phyloP scores from a whole-genome alignment of 2,888 invertebrate species.

The Dryomyza anilis region DNA sequence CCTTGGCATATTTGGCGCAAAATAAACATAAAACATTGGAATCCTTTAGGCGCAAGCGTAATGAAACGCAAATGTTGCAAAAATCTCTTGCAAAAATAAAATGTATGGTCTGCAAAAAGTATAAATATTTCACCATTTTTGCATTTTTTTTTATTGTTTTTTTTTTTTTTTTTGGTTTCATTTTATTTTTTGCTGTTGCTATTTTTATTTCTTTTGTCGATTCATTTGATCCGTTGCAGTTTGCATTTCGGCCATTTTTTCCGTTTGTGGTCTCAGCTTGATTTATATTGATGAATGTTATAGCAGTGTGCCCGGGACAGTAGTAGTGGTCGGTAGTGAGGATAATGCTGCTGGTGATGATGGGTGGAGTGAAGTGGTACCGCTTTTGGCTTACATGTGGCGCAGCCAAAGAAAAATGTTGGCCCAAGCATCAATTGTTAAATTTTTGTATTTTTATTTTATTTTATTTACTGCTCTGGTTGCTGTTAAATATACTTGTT shows the following conservation, averaged over 20 bases:
- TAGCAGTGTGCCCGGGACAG: slow-evolving; percentile 40
- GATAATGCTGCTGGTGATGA: too few species aligned
- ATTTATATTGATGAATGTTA: slow-evolving; percentile 59
- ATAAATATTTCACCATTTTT: neutral
- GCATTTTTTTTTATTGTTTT: slow-evolving; percentile 28
- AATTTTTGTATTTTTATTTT: slow-evolving; percentile 4
- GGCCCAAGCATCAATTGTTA: slow-evolving; percentile 6
- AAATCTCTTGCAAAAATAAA: slow-evolving; percentile 22
- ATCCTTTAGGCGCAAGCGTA: slow-evolving; percentile 55
- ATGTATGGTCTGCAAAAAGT: neutral
- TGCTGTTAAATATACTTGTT: neutral
- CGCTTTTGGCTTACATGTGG: too few species aligned
- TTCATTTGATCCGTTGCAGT: slow-evolving; percentile 5
- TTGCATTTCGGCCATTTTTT: slow-evolving; percentile 22
- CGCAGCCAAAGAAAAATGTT: neutral
- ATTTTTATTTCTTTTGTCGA: too few species aligned
- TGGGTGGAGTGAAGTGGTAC: too few species aligned
- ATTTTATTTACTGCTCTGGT: slow-evolving; percentile 5
- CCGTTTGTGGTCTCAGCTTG: slow-evolving; percentile 48
- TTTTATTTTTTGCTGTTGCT: slow-evolving; percentile 26
- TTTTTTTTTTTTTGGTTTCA: neutral
- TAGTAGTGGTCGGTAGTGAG: too few species aligned
- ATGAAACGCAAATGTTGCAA: slow-evolving; percentile 52
- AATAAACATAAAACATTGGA: slow-evolving; percentile 39
- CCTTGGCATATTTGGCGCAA: slow-evolving; percentile 2